These are phyloP conservation scores for Myotis pilosus DNA, from an alignment of 2,797 vertebrate genomes.

Conservation along the genomic window DNA sequence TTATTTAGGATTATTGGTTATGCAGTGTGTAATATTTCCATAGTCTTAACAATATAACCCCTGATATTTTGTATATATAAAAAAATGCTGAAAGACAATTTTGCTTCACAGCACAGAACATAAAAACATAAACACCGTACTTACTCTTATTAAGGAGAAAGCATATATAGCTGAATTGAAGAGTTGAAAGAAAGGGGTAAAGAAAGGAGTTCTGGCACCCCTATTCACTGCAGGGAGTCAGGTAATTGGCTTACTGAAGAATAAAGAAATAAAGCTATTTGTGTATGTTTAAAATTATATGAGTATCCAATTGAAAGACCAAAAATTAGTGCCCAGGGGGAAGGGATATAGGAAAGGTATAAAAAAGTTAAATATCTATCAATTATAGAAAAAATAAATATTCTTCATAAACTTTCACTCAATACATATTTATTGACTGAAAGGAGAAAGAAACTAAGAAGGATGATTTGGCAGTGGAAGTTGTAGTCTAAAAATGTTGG, in stretches of 20 bases:
- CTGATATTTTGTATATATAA: slow-evolving; percentile 15
- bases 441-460: background rate
- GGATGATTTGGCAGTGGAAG: background rate
- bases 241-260: background rate
- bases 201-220: background rate
- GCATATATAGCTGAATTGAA: background rate
- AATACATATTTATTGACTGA: background rate
- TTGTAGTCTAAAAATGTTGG: background rate
- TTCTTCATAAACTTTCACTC: background rate
- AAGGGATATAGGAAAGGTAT: background rate
- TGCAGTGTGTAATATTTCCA: slow-evolving; percentile 3
- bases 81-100: slow-evolving; percentile 11
- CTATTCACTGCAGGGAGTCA: background rate
- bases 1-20: background rate
- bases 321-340: background rate
- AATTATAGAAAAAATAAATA: background rate
- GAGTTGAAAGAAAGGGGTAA: slow-evolving; percentile 38
- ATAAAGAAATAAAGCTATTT: background rate
- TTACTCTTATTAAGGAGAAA: slow-evolving; percentile 31
- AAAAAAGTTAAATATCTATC: background rate
- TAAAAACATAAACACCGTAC: background rate
- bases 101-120: background rate
- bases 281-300: background rate
- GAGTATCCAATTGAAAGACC: background rate
- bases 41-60: background rate